A percentile compares a stretch with the other conserved stretches of the same genome.
phyloP scores from a whole-genome alignment of 2,888 invertebrate genomes.

The Apocheima hispidaria region DNA sequence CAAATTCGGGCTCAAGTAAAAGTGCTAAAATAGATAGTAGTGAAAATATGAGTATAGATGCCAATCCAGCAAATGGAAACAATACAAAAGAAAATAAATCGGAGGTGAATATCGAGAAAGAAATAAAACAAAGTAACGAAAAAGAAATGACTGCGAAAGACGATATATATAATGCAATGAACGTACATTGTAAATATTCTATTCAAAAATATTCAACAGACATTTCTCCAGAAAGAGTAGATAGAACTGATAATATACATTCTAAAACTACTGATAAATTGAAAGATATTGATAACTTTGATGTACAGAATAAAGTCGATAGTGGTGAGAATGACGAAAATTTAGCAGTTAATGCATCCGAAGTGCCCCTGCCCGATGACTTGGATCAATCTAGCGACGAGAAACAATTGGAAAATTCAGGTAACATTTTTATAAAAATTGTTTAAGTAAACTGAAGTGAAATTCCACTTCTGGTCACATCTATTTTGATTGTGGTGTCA shows the following conservation, averaged over 20 bases:
- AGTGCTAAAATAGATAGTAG: background rate
- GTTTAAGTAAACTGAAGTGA: background rate
- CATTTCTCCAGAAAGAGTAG: background rate
- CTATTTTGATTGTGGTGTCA: no score
- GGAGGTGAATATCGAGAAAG: background rate
- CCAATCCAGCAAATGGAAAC: background rate
- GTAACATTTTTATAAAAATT: constrained; percentile 35
- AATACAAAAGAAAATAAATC: constrained; percentile 3
- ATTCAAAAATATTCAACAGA: background rate
- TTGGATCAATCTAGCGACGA: constrained; percentile 57
- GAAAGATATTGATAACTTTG: constrained; percentile 27
- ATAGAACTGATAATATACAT: constrained; percentile 1
- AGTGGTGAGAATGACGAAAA: constrained; percentile 38
- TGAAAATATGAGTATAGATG: constrained; percentile 12
- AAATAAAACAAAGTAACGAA: background rate
- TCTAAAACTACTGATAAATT: background rate
- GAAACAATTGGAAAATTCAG: constrained; percentile 46
- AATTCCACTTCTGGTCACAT: no score
- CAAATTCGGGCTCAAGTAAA: background rate
- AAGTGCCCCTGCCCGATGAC: constrained; percentile 54
- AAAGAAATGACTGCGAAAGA: background rate
- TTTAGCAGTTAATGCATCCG: constrained; percentile 47
- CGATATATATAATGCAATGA: constrained; percentile 5
- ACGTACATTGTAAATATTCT: constrained; percentile 4
- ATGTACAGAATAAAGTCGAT: constrained; percentile 46